Evolutionary conservation across 2,888 invertebrate species (phyloP).

Genomic region (Ochropleura leucogaster): DNA sequence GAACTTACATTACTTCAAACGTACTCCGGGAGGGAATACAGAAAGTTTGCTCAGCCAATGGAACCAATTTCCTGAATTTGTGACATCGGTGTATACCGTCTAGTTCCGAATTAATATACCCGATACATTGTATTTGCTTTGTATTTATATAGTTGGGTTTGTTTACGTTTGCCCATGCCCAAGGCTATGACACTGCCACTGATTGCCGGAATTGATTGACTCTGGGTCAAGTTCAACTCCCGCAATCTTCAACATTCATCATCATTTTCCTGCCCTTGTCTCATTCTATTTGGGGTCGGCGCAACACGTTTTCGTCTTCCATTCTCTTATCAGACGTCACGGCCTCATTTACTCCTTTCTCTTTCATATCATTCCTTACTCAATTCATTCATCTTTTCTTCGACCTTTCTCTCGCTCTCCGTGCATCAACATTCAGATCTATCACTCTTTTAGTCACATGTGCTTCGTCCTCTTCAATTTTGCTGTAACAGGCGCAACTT

Average conservation of each 20-base stretch:
- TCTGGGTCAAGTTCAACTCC: slow-evolving; percentile 44
- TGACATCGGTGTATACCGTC: slow-evolving; percentile 77
- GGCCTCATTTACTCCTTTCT: no score
- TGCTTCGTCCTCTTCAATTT: no score
- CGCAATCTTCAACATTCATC: slow-evolving; percentile 8
- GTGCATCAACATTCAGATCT: no score
- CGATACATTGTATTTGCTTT: slow-evolving; percentile 65
- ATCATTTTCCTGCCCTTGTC: no score
- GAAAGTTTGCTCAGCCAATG: slow-evolving; percentile 79
- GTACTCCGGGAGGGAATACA: slow-evolving; percentile 71
- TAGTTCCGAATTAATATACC: slow-evolving; percentile 76
- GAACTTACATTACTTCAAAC: slow-evolving; percentile 78
- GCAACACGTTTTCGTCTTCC: no score
- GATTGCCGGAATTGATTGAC: background rate
- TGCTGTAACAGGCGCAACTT: no score
- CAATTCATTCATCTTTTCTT: no score
- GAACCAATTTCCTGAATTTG: slow-evolving; percentile 82
- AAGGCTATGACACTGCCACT: background rate
- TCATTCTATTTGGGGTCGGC: no score
- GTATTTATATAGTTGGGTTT: slow-evolving; percentile 43
- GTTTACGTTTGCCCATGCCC: slow-evolving; percentile 8
- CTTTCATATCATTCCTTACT: no score
- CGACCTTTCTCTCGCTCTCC: no score
- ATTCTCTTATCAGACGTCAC: no score
- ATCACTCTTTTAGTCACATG: no score